Evolutionary conservation across 2,113 vertebrate species (phyloP).

Genomic region (Scolopax mira): DNA sequence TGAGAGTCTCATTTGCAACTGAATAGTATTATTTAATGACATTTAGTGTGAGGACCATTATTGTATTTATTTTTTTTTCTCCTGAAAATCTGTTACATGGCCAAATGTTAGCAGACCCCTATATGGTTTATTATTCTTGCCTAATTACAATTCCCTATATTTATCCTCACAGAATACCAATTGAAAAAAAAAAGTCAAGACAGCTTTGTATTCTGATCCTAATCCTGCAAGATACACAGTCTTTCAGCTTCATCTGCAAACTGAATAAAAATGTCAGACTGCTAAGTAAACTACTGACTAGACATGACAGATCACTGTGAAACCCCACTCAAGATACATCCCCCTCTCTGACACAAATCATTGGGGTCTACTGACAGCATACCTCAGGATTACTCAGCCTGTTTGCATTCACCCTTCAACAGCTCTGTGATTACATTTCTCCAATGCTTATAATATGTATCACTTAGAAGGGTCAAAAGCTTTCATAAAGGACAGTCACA

Average conservation of each 20-base stretch:
- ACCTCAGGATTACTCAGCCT: neutral
- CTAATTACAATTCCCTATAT: neutral
- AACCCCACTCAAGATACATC: neutral
- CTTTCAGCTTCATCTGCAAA: neutral
- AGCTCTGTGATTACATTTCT: neutral
- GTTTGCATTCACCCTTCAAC: neutral
- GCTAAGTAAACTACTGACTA: neutral
- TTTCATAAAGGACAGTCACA: neutral
- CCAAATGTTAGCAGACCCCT: neutral
- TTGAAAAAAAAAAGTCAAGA: neutral
- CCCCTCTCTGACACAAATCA: neutral
- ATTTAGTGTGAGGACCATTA: neutral
- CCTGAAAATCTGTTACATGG: neutral
- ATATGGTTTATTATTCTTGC: neutral
- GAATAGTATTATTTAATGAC: neutral
- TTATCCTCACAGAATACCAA: neutral
- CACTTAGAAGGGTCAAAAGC: neutral
- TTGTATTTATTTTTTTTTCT: no score
- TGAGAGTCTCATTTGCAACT: neutral
- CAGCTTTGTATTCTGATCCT: neutral
- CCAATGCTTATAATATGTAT: neutral
- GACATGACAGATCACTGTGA: neutral
- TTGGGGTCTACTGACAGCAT: neutral
- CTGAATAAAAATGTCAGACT: neutral
- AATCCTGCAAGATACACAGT: neutral